These are phyloP conservation scores for Ascidia mentula DNA, from an alignment of 23 tunicate species.

Conservation along the genomic window DNA sequence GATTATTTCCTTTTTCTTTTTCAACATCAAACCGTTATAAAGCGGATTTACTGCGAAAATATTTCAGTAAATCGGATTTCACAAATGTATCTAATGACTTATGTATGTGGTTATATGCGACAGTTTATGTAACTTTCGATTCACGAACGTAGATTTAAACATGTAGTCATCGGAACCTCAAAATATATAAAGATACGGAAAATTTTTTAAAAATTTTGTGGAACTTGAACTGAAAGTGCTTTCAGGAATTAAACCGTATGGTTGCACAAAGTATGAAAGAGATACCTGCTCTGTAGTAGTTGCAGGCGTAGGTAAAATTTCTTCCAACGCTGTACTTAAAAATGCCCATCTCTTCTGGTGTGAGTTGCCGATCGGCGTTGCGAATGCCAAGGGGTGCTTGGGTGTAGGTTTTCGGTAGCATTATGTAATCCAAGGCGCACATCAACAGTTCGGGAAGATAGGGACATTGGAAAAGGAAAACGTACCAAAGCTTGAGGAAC, in stretches of 20 bases:
- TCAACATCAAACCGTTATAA: conserved; percentile 10
- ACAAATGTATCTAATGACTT: too few relatives aligned
- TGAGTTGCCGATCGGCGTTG: conserved; percentile 9
- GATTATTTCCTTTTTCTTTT: background rate
- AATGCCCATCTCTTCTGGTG: conserved; percentile 48
- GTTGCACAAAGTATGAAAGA: too few relatives aligned
- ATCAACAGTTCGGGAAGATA: conserved; percentile 52
- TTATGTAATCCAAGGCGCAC: conserved; percentile 30
- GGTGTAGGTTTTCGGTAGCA: background rate
- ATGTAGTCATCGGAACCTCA: too few relatives aligned
- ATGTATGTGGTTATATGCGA: too few relatives aligned
- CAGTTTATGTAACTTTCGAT: too few relatives aligned
- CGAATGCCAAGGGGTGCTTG: conserved; percentile 12
- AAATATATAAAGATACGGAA: too few relatives aligned
- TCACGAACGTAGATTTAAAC: too few relatives aligned
- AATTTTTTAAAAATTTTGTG: too few relatives aligned
- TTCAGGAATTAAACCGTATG: too few relatives aligned
- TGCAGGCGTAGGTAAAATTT: conserved; percentile 23
- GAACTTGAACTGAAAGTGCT: too few relatives aligned
- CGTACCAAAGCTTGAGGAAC: conserved; percentile 22
- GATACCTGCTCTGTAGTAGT: conserved; percentile 64
- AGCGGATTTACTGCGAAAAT: conserved; percentile 18
- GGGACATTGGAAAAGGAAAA: conserved; percentile 47
- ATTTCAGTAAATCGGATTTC: too few relatives aligned
- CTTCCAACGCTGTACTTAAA: conserved; percentile 35